phyloP scores from a whole-genome alignment of 2,888 invertebrate species.

The Abrostola triplasia region DNA sequence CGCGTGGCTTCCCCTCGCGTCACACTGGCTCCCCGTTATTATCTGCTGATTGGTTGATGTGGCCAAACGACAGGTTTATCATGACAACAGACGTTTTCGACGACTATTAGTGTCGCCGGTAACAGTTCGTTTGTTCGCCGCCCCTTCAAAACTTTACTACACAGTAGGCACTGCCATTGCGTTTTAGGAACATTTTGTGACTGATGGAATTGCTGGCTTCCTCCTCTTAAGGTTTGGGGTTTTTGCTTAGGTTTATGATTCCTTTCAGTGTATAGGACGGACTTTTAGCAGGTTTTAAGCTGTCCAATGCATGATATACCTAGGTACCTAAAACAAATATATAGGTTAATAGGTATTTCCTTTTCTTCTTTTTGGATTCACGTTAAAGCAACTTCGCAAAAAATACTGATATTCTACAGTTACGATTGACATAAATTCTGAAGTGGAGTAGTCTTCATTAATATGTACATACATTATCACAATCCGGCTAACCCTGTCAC shows the following conservation, averaged over 20 bases:
- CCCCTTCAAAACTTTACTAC: background rate
- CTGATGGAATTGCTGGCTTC: background rate
- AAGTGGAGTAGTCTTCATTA: conserved; percentile 3
- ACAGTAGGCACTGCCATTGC: too few relatives aligned
- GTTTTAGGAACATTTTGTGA: background rate
- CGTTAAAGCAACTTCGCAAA: too few relatives aligned
- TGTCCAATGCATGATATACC: too few relatives aligned
- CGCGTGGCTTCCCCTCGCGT: background rate
- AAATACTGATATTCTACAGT: background rate
- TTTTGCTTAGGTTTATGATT: too few relatives aligned
- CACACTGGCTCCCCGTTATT: background rate
- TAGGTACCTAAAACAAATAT: too few relatives aligned
- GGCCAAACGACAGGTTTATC: conserved; percentile 2
- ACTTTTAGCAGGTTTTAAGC: too few relatives aligned
- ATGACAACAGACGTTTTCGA: conserved; percentile 1
- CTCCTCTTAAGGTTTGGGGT: background rate
- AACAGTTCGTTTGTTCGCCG: background rate
- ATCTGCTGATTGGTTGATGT: conserved; percentile 3
- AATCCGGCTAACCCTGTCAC: conserved; percentile 47
- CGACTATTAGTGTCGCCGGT: background rate
- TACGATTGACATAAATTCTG: background rate
- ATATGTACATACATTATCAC: conserved; percentile 28
- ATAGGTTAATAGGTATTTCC: too few relatives aligned
- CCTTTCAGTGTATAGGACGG: too few relatives aligned
- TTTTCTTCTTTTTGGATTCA: too few relatives aligned